Percentiles rank a stretch among this genome's conserved stretches.
Evolutionary conservation across 1,140 invertebrate genomes (phyloP).

Genomic region (Phortica variegata): DNA sequence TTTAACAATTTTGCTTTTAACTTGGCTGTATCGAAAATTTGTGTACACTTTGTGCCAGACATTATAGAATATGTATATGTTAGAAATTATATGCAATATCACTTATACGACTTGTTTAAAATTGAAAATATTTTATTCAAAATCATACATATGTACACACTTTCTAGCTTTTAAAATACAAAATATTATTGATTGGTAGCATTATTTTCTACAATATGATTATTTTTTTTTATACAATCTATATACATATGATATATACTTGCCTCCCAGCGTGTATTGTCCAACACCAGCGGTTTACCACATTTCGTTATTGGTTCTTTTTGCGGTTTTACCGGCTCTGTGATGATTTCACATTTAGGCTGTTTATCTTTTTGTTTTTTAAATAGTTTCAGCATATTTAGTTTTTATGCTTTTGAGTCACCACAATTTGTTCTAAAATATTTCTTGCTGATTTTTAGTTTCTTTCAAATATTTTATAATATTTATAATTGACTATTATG

Average conservation of each 20-base stretch:
- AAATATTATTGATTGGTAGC: background rate
- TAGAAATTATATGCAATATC: too few relatives aligned
- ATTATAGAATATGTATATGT: too few relatives aligned
- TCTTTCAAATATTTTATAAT: too few relatives aligned
- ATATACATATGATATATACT: constrained; percentile 26
- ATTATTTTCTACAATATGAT: background rate
- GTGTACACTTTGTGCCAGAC: too few relatives aligned
- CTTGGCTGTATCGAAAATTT: too few relatives aligned
- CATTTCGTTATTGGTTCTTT: constrained; percentile 45
- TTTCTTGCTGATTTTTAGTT: too few relatives aligned
- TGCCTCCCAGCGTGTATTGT: constrained; percentile 54
- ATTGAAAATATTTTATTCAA: too few relatives aligned
- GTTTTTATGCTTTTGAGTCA: background rate
- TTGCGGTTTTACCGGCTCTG: constrained; percentile 38
- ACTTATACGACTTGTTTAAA: too few relatives aligned
- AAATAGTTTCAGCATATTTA: constrained; percentile 47
- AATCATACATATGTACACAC: too few relatives aligned
- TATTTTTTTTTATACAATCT: constrained; percentile 10
- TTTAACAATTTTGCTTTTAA: too few relatives aligned
- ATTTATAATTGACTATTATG: too few relatives aligned
- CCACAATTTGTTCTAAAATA: too few relatives aligned
- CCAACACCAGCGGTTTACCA: constrained; percentile 47
- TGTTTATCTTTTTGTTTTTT: constrained; percentile 52
- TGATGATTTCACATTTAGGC: constrained; percentile 53
- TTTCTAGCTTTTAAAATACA: constrained; percentile 9